Percentiles rank a stretch among this genome's conserved stretches.
phyloP scores from a whole-genome alignment of 2,888 invertebrate species.

The Caprella mutica region DNA sequence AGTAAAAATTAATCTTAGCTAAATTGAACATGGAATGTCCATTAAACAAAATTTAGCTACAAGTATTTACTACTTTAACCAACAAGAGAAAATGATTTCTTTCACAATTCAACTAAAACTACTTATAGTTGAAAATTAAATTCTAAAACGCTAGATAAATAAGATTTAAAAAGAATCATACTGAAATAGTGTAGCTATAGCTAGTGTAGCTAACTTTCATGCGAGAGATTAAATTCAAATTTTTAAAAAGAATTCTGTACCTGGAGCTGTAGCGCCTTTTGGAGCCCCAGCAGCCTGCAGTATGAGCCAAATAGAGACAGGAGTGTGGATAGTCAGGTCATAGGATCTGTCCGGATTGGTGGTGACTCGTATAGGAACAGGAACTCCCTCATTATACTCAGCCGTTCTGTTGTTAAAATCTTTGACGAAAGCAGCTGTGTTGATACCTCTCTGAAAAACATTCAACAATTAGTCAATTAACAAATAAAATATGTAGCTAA shows the following conservation, averaged over 20 bases:
- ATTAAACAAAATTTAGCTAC: no score
- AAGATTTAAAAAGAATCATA: no score
- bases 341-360: conserved; percentile 78
- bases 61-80: no score
- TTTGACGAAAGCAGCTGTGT: conserved; percentile 91
- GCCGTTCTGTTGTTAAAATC: conserved; percentile 91
- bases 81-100: not conserved
- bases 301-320: conserved; percentile 76
- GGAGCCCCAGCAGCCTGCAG: conserved; percentile 90
- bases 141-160: not conserved
- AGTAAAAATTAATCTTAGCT: not conserved
- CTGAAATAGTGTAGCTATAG: no score
- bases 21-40: no score
- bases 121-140: not conserved
- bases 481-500: no score
- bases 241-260: no score
- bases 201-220: no score
- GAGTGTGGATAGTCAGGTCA: conserved; percentile 67
- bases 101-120: not conserved
- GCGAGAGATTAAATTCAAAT: not conserved
- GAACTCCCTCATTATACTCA: conserved; percentile 76
- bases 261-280: conserved; percentile 70
- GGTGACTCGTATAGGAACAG: conserved; percentile 67
- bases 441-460: conserved; percentile 67
- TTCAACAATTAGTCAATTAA: no score